Conservation (phyloP, 2,797 vertebrate species). For the Microctenopoma lineatum region DNA sequence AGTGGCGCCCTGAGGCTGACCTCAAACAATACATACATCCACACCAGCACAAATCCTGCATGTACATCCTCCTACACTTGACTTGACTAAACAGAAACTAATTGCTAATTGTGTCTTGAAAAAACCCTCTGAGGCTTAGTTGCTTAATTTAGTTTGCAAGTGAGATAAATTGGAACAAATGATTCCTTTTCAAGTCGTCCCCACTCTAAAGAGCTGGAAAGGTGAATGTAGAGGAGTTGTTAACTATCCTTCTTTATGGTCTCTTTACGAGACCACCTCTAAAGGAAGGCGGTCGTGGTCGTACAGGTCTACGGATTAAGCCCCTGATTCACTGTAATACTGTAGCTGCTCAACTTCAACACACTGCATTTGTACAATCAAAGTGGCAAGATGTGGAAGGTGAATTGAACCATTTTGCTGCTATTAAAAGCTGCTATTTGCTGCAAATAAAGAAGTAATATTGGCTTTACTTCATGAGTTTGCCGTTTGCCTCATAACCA, state of each 20-base stretch:
- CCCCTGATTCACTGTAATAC: conserved; percentile 55
- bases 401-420: conserved; percentile 82
- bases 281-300: conserved; percentile 87
- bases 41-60: conserved; percentile 44
- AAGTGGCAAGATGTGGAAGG: conserved; percentile 70
- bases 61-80: conserved; percentile 58
- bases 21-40: conserved; percentile 34
- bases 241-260: conserved; percentile 61
- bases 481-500: conserved; percentile 71
- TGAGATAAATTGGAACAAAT: conserved; percentile 33
- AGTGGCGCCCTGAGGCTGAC: conserved; percentile 64
- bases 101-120: conserved; percentile 38
- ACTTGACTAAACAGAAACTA: conserved; percentile 47
- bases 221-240: conserved; percentile 77
- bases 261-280: conserved; percentile 69
- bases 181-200: conserved; percentile 36
- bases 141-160: conserved; percentile 32
- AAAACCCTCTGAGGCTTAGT: conserved; percentile 41
- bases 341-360: conserved; percentile 61
- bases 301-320: conserved; percentile 83
- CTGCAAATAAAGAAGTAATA: conserved; percentile 64
- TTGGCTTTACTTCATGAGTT: conserved; percentile 78
- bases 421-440: conserved; percentile 66
- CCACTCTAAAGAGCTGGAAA: conserved; percentile 56
- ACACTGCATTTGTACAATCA: conserved; percentile 71